A percentile compares a stretch with the other conserved stretches of the same genome.
These are phyloP conservation scores for Varecia variegata DNA, from an alignment of 2,797 vertebrate species.

Conservation along the genomic window DNA sequence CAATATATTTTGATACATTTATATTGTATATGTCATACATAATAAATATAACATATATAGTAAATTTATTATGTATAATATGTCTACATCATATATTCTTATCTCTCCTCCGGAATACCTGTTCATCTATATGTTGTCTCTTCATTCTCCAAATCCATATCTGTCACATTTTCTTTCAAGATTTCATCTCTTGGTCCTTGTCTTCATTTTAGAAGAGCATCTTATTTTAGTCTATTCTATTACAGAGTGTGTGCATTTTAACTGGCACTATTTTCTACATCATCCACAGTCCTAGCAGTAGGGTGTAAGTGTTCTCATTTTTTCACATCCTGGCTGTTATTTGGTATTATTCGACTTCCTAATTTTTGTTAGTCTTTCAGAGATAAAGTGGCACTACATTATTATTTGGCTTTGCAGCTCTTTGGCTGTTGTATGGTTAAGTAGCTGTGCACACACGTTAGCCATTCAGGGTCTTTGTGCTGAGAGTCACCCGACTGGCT, in stretches of 20 bases:
- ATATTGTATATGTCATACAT: not conserved
- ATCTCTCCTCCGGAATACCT: not conserved
- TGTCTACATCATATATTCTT: not conserved
- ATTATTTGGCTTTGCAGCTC: not conserved
- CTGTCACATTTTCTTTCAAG: not conserved
- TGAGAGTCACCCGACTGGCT: not conserved
- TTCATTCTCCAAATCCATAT: not conserved
- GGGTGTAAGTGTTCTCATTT: not conserved
- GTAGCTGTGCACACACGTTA: fast-evolving
- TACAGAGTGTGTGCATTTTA: not conserved
- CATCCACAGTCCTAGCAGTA: too few species aligned
- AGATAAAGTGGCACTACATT: not conserved
- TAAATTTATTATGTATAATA: not conserved
- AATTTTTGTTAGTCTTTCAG: not conserved
- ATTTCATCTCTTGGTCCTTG: conserved; percentile 1
- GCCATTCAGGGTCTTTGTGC: not conserved
- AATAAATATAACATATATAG: not conserved
- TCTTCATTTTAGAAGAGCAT: not conserved
- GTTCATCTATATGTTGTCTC: not conserved
- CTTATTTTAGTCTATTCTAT: not conserved
- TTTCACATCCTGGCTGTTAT: not conserved
- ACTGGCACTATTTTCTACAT: not conserved
- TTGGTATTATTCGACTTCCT: not conserved
- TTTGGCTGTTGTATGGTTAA: not conserved
- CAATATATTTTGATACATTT: not conserved